Conservation (phyloP, 1,140 invertebrate species). For the Drosophila funebris region DNA sequence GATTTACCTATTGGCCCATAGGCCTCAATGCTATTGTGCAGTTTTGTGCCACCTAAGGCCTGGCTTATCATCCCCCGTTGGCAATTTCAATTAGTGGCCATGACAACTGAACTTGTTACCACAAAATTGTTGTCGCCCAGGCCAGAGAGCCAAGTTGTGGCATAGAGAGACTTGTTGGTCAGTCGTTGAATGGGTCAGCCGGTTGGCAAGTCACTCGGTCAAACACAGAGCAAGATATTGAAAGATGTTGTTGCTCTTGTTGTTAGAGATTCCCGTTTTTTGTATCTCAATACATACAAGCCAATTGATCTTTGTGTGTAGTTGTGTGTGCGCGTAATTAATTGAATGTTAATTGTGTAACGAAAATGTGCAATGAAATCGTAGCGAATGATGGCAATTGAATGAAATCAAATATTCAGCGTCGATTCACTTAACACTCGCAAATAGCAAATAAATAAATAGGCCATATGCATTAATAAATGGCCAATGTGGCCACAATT, state of each 20-base stretch:
- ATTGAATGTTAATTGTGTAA: constrained; percentile 59
- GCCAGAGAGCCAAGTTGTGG: neutral
- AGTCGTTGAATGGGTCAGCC: constrained; percentile 35
- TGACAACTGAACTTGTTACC: constrained; percentile 66
- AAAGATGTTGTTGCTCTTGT: no score
- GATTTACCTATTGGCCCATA: constrained; percentile 8
- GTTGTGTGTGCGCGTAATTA: constrained; percentile 27
- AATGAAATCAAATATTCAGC: constrained; percentile 54
- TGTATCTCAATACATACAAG: neutral
- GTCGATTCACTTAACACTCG: constrained; percentile 60
- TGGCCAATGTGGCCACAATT: constrained; percentile 15
- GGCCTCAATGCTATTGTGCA: neutral
- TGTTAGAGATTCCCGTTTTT: neutral
- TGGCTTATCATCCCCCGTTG: constrained; percentile 39
- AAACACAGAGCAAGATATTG: neutral
- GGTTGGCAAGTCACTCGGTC: constrained; percentile 44
- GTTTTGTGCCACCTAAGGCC: constrained; percentile 10
- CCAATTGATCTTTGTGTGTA: neutral
- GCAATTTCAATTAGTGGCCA: constrained; percentile 71
- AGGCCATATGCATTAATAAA: constrained; percentile 48
- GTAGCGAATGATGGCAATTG: constrained; percentile 35
- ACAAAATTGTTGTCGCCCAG: constrained; percentile 8
- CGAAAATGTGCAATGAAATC: constrained; percentile 53
- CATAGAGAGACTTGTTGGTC: neutral
- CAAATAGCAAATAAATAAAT: constrained; percentile 49